Percentiles rank a stretch among this genome's conserved stretches.
phyloP scores from a whole-genome alignment of 2,797 vertebrate genomes.

The Coccyzus lansbergi region DNA sequence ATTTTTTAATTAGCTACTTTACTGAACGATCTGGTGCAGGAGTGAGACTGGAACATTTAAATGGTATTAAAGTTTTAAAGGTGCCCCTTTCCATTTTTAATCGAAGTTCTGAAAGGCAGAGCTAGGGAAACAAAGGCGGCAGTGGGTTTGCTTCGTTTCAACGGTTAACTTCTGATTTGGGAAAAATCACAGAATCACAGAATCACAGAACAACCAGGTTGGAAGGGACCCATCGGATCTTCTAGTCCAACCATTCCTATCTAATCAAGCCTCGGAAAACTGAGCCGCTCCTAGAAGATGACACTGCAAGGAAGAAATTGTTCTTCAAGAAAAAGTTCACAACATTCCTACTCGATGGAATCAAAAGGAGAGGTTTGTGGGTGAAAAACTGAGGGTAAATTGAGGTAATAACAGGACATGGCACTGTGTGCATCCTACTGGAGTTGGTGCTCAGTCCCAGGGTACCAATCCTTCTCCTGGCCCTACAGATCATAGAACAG shows the following conservation, averaged over 20 bases:
- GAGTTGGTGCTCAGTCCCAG: not conserved
- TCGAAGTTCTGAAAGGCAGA: not conserved
- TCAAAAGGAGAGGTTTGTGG: not conserved
- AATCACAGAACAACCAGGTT: too few species aligned
- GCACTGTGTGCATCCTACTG: accelerated
- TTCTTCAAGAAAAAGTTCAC: not conserved
- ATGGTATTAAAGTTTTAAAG: conserved; percentile 52
- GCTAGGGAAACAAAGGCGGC: not conserved
- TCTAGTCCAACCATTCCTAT: too few species aligned
- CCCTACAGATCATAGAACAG: too few species aligned
- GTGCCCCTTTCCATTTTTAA: conserved; percentile 46
- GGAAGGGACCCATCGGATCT: too few species aligned
- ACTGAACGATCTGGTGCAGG: conserved; percentile 52
- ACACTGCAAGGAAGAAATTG: not conserved
- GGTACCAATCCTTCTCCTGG: not conserved
- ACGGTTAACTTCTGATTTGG: not conserved
- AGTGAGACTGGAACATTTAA: conserved; percentile 52
- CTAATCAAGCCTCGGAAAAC: not conserved
- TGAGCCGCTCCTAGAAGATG: not conserved
- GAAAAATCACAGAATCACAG: too few species aligned
- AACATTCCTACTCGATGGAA: not conserved
- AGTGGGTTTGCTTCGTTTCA: not conserved
- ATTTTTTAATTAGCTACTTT: conserved; percentile 79
- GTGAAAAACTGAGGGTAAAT: accelerated
- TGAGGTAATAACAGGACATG: not conserved